Percentiles rank a stretch among this genome's conserved stretches.
Conservation (phyloP, 2,113 vertebrate species). For the Amblyopsis rosae region DNA sequence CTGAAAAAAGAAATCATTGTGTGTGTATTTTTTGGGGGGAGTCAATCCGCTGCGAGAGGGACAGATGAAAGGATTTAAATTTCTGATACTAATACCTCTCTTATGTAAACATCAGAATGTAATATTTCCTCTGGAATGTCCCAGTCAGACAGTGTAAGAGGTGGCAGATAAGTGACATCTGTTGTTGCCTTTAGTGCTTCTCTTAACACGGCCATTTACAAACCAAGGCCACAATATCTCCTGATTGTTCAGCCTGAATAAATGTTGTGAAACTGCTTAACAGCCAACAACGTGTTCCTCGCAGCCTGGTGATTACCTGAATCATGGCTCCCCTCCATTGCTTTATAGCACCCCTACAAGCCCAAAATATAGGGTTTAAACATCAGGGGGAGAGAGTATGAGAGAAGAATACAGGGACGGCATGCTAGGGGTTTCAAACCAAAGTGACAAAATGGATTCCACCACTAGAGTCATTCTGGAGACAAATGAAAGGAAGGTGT, state of each 20-base stretch:
- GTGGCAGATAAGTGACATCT: conserved; percentile 71
- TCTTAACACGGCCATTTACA: conserved; percentile 68
- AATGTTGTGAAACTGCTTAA: conserved; percentile 66
- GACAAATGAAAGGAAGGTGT: too few relatives aligned
- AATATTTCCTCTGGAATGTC: conserved; percentile 59
- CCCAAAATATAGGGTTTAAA: too few relatives aligned
- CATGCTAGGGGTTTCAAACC: too few relatives aligned
- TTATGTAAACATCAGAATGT: conserved; percentile 71
- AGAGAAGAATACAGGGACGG: too few relatives aligned
- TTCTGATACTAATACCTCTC: conserved; percentile 76
- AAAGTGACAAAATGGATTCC: too few relatives aligned
- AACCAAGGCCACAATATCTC: conserved; percentile 62
- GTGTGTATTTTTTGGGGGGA: conserved; percentile 62
- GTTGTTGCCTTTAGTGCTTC: conserved; percentile 65
- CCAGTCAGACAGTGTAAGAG: conserved; percentile 62
- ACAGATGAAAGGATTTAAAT: conserved; percentile 72
- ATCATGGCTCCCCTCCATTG: conserved; percentile 24
- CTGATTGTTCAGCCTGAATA: conserved; percentile 63
- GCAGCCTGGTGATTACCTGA: conserved; percentile 40
- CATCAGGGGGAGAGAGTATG: too few relatives aligned
- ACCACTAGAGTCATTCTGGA: too few relatives aligned
- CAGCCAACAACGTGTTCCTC: conserved; percentile 41
- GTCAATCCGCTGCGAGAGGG: conserved; percentile 68
- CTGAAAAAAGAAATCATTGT: conserved; percentile 57
- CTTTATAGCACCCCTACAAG: too few relatives aligned